Percentiles rank a stretch among this genome's conserved stretches.
phyloP scores from a whole-genome alignment of 2,113 vertebrate genomes.

The Trogon surrucura region DNA sequence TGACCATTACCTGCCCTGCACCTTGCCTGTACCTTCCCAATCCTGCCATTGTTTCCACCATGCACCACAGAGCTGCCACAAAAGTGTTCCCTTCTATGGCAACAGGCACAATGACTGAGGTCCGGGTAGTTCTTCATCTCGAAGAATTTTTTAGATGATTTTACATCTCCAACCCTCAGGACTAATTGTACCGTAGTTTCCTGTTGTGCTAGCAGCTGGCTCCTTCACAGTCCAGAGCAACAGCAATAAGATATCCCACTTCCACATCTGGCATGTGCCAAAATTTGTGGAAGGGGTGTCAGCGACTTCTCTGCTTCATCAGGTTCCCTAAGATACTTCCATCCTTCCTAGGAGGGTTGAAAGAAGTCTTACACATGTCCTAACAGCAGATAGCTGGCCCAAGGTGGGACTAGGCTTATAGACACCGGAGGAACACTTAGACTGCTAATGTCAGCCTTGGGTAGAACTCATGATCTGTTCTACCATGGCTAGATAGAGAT shows the following conservation, averaged over 20 bases:
- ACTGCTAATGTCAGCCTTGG: background rate
- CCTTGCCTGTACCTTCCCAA: background rate
- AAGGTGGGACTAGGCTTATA: background rate
- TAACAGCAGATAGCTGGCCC: background rate
- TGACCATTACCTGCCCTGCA: background rate
- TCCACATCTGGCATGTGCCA: background rate
- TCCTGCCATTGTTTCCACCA: slow-evolving; percentile 29
- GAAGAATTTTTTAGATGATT: background rate
- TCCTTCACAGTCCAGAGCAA: background rate
- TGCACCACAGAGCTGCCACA: slow-evolving; percentile 25
- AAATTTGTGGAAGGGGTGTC: background rate
- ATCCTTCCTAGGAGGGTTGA: background rate
- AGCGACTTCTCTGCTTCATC: background rate
- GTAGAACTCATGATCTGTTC: background rate
- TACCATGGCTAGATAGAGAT: background rate
- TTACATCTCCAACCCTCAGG: background rate
- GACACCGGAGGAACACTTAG: background rate
- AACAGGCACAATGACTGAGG: slow-evolving; percentile 27
- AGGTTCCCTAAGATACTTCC: background rate
- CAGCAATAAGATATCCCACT: background rate
- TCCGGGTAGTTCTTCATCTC: slow-evolving; percentile 35
- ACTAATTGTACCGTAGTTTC: background rate
- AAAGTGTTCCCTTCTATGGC: slow-evolving; percentile 9
- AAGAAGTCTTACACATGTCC: background rate
- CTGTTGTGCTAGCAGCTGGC: background rate